phyloP scores from a whole-genome alignment of 2,797 vertebrate species.

The Molothrus aeneus region DNA sequence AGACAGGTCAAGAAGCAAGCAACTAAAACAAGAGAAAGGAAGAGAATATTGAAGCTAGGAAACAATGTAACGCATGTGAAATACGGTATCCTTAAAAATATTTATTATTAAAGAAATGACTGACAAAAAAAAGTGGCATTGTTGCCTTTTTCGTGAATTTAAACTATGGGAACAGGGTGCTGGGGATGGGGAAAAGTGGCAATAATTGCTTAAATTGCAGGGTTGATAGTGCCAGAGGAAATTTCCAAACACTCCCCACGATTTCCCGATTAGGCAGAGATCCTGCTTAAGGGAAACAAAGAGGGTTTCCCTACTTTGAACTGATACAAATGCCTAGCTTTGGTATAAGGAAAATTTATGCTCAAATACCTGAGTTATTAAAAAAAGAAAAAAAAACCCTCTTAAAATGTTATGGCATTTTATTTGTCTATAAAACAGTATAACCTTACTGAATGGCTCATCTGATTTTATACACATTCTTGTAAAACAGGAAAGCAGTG shows the following conservation, averaged over 20 bases:
- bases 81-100: background rate
- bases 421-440: slow-evolving; percentile 25
- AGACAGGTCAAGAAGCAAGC: background rate
- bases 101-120: background rate
- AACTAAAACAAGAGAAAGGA: background rate
- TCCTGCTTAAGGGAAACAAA: background rate
- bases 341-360: background rate
- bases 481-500: background rate
- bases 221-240: background rate
- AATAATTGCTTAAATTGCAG: background rate
- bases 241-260: background rate
- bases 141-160: background rate
- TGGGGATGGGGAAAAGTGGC: background rate
- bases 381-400: background rate
- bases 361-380: background rate
- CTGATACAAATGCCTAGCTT: background rate
- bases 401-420: background rate
- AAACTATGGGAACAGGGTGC: background rate
- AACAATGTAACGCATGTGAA: background rate
- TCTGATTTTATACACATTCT: background rate
- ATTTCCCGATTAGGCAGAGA: background rate
- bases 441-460: background rate
- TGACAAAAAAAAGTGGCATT: background rate
- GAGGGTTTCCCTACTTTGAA: background rate
- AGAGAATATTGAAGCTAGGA: background rate